Evolutionary conservation across 2,888 invertebrate genomes (phyloP).

Genomic region (Thecocarcelia acutangulata): DNA sequence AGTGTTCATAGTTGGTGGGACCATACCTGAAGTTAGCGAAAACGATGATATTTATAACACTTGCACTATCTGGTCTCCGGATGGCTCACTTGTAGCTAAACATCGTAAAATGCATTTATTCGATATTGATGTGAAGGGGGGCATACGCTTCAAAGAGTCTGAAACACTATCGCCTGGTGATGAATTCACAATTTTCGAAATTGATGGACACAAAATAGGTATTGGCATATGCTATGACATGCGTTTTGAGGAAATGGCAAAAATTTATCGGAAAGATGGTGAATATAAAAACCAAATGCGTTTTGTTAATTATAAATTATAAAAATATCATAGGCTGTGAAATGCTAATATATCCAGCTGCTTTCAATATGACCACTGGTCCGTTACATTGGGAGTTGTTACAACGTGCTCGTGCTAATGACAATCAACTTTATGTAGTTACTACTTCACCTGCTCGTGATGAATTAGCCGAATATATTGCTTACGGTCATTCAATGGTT

Average conservation of each 20-base stretch:
- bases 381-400: conserved; percentile 96
- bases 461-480: conserved; percentile 89
- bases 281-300: neutral
- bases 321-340: conserved; percentile 86
- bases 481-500: conserved; percentile 94
- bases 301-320: too few relatives aligned
- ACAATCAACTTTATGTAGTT: conserved; percentile 94
- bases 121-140: conserved; percentile 96
- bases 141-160: conserved; percentile 96
- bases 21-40: conserved; percentile 90
- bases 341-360: conserved; percentile 94
- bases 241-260: conserved; percentile 94
- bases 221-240: conserved; percentile 97
- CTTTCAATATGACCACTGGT: conserved; percentile 98
- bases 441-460: conserved; percentile 93
- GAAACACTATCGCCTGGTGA: conserved; percentile 90
- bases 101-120: conserved; percentile 96
- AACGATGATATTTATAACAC: conserved; percentile 88
- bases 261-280: conserved; percentile 85
- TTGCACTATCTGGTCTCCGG: conserved; percentile 91
- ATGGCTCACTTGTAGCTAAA: conserved; percentile 89
- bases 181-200: conserved; percentile 87
- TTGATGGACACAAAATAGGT: conserved; percentile 88
- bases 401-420: conserved; percentile 90
- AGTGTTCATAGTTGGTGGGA: conserved; percentile 93